Conservation (phyloP, 2,113 vertebrate genomes). For the Elephas maximus region DNA sequence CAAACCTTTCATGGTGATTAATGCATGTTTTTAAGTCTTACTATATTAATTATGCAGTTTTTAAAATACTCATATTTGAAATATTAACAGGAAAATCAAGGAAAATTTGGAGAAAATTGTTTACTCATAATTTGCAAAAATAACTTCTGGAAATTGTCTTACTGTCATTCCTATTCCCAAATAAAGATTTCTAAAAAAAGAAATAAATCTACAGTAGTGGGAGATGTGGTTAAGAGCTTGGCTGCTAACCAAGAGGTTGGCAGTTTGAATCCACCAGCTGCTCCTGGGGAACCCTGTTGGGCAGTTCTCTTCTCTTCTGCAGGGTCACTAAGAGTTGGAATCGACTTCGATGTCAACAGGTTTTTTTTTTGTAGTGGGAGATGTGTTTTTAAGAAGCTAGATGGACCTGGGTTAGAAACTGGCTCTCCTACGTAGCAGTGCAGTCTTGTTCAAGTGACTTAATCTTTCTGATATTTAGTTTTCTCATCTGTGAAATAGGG, state of each 20-base stretch:
- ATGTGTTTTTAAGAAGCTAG: neutral
- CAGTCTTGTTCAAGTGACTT: neutral
- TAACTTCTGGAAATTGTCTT: neutral
- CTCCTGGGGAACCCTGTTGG: no score
- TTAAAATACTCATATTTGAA: conserved; percentile 38
- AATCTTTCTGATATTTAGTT: neutral
- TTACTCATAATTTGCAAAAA: neutral
- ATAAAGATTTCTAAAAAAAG: neutral
- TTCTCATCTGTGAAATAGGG: neutral
- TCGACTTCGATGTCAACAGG: no score
- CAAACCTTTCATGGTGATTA: conserved; percentile 6
- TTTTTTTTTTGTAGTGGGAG: neutral
- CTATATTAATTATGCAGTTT: neutral
- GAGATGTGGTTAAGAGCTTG: neutral
- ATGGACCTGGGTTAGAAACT: neutral
- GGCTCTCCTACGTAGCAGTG: neutral
- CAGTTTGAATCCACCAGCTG: no score
- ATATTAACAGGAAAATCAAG: conserved; percentile 45
- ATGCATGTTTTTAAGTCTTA: conserved; percentile 22
- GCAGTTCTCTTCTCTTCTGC: no score
- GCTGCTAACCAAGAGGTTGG: no score
- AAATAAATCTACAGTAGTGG: neutral
- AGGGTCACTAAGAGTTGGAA: no score
- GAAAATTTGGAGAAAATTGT: conserved; percentile 31
- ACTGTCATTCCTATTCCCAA: neutral